Evolutionary conservation across 2,113 vertebrate genomes (phyloP).

Genomic region (Rhynchomys soricoides): DNA sequence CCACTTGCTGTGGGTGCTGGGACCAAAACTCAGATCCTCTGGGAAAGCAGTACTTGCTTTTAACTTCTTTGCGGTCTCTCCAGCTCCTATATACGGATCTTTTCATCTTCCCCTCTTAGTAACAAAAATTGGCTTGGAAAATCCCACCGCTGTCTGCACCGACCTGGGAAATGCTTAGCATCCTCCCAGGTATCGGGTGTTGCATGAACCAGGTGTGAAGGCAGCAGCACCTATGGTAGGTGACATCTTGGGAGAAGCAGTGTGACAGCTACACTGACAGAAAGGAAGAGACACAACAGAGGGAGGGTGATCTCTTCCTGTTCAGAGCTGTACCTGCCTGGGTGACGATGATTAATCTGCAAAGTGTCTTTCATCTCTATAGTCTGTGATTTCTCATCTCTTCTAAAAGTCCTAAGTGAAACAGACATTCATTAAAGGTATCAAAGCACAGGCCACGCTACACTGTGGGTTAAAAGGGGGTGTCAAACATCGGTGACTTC

Average conservation of each 20-base stretch:
- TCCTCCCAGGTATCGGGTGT: not conserved
- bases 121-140: not conserved
- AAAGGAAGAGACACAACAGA: not conserved
- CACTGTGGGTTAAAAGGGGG: not conserved
- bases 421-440: not conserved
- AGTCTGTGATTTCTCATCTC: slow-evolving; percentile 38
- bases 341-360: not conserved
- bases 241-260: not conserved
- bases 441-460: not conserved
- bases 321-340: not conserved
- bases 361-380: not conserved
- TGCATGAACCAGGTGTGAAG: not conserved
- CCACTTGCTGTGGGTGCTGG: not conserved
- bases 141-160: not conserved
- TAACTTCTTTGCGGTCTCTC: not conserved
- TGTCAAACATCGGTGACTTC: not conserved
- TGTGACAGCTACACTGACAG: not conserved
- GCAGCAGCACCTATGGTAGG: too few relatives aligned
- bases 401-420: slow-evolving; percentile 39
- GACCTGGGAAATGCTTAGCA: not conserved
- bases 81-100: not conserved
- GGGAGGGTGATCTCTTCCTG: not conserved
- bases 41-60: not conserved
- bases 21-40: not conserved
- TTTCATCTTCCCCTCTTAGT: slow-evolving; percentile 12